phyloP scores from a whole-genome alignment of 1,140 invertebrate genomes.

The Brevipalpus yothersi region DNA sequence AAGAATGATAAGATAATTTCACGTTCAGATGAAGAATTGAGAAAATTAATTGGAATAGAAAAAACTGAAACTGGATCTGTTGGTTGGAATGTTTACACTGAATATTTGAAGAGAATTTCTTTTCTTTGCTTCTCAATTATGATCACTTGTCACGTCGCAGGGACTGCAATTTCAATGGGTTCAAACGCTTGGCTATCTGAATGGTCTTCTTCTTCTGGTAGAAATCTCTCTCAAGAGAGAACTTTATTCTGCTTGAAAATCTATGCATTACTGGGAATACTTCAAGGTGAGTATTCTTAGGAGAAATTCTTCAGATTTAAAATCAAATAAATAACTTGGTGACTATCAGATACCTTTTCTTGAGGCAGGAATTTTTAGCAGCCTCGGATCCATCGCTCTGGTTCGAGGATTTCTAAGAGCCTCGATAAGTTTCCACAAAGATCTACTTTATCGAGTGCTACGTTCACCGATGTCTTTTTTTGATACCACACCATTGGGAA shows the following conservation, averaged over 20 bases:
- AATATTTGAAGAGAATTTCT: slow-evolving; percentile 4
- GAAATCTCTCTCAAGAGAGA: slow-evolving; percentile 41
- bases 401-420: slow-evolving; percentile 7
- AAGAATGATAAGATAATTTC: not conserved
- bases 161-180: slow-evolving; percentile 14
- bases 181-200: slow-evolving; percentile 19
- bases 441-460: slow-evolving; percentile 10
- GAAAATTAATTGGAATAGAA: slow-evolving; percentile 28
- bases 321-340: not conserved
- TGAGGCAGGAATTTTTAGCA: not conserved
- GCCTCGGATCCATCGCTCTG: not conserved
- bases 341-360: not conserved
- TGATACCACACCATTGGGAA: slow-evolving; percentile 16
- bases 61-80: slow-evolving; percentile 7
- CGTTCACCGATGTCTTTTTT: slow-evolving; percentile 17
- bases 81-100: slow-evolving; percentile 1
- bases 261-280: not conserved
- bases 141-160: slow-evolving; percentile 7
- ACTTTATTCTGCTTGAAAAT: slow-evolving; percentile 38
- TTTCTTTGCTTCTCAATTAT: not conserved
- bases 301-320: not conserved
- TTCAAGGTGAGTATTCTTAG: not conserved
- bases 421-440: slow-evolving; percentile 5
- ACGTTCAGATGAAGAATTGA: not conserved
- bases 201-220: slow-evolving; percentile 20